Evolutionary conservation across 2,888 invertebrate genomes (phyloP).

Genomic region (Nephrotoma appendiculata): DNA sequence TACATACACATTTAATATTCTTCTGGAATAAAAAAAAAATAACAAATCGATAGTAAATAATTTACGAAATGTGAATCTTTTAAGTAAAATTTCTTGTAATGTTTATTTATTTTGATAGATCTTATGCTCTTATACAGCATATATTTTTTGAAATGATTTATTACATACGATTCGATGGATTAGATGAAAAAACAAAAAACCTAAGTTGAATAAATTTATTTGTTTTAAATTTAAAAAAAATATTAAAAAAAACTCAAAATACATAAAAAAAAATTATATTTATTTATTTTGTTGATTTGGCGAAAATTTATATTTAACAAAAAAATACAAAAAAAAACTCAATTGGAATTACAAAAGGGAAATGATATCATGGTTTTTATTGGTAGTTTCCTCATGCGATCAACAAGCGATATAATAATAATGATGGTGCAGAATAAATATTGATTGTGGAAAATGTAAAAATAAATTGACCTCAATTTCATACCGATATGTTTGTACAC

Average conservation of each 20-base stretch:
- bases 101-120: background rate
- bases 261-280: background rate
- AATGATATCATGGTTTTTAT: background rate
- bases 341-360: background rate
- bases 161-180: background rate
- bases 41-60: background rate
- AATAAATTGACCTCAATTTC: background rate
- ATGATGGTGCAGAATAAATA: background rate
- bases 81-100: background rate
- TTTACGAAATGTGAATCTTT: background rate
- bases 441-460: background rate
- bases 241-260: background rate
- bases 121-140: background rate
- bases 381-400: background rate
- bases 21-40: background rate
- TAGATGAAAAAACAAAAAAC: background rate
- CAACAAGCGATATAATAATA: background rate
- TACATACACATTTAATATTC: background rate
- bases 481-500: background rate
- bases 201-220: background rate
- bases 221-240: background rate
- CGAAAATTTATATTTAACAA: background rate
- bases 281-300: background rate
- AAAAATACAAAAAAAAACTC: background rate
- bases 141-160: background rate